A percentile compares a stretch with the other conserved stretches of the same genome.
Evolutionary conservation across 2,797 vertebrate species (phyloP).

Genomic region (Parambassis ranga): DNA sequence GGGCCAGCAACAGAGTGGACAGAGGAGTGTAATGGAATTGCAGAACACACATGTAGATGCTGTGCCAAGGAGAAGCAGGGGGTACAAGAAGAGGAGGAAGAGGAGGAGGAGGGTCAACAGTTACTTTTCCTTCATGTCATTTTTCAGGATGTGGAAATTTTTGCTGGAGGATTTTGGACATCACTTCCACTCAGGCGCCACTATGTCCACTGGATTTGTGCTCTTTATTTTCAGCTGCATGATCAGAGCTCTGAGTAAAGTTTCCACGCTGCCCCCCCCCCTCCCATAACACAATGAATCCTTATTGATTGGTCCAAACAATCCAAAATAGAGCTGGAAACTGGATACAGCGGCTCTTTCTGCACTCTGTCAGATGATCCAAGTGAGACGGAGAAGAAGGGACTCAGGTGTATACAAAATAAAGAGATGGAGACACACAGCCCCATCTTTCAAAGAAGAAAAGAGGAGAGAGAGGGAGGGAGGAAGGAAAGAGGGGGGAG

Average conservation of each 20-base stretch:
- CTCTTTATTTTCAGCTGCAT: slow-evolving; percentile 2
- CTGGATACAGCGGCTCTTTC: slow-evolving; percentile 58
- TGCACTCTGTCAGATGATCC: slow-evolving; percentile 69
- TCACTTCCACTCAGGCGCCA: not conserved
- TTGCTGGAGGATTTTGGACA: too few relatives aligned
- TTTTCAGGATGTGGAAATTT: slow-evolving; percentile 4
- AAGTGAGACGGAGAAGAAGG: slow-evolving; percentile 56
- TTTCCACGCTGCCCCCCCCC: not conserved
- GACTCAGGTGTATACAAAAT: slow-evolving; percentile 81
- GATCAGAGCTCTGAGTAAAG: not conserved
- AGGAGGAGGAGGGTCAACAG: slow-evolving; percentile 7
- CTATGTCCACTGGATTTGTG: not conserved
- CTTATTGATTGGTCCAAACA: slow-evolving; percentile 50
- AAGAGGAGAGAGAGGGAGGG: slow-evolving; percentile 3
- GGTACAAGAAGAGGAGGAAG: slow-evolving; percentile 1
- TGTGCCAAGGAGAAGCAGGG: slow-evolving; percentile 28
- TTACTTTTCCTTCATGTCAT: too few relatives aligned
- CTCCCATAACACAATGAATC: slow-evolving; percentile 38
- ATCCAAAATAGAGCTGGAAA: slow-evolving; percentile 57
- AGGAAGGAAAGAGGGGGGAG: slow-evolving; percentile 8
- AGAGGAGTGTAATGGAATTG: slow-evolving; percentile 14
- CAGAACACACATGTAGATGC: slow-evolving; percentile 23
- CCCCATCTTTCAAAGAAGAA: slow-evolving; percentile 49
- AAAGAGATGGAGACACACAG: slow-evolving; percentile 63
- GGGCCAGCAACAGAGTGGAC: slow-evolving; percentile 21